Conservation (phyloP, 2,888 invertebrate genomes). For the Pycnomerus fuliginosus region DNA sequence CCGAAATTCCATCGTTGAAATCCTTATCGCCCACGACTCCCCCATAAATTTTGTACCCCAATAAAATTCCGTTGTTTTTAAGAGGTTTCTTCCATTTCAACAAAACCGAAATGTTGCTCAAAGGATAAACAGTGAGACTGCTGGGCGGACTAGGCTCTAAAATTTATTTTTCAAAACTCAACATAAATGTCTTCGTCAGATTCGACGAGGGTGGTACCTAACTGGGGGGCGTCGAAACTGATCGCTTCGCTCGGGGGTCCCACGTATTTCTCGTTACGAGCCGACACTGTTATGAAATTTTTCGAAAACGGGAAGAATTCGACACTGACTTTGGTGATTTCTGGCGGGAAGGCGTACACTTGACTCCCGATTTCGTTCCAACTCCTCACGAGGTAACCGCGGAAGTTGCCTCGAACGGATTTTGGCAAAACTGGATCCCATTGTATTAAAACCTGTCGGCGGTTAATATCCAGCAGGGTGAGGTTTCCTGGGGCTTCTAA, state of each 20-base stretch:
- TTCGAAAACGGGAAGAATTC: conserved; percentile 44
- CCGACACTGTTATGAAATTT: conserved; percentile 44
- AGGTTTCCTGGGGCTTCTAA: conserved; percentile 39
- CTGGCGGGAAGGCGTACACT: conserved; percentile 42
- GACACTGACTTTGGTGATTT: conserved; percentile 36
- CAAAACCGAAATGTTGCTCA: conserved; percentile 37
- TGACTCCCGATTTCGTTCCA: conserved; percentile 43
- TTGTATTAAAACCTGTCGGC: conserved; percentile 37
- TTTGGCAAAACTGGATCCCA: conserved; percentile 38
- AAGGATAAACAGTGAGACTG: conserved; percentile 37
- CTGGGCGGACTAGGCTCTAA: conserved; percentile 40
- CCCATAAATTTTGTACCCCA: conserved; percentile 42
- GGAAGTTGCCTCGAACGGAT: conserved; percentile 41
- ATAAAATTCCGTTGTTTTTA: conserved; percentile 40
- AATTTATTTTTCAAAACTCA: conserved; percentile 14
- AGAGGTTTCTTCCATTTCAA: conserved; percentile 42
- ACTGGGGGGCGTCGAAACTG: conserved; percentile 44
- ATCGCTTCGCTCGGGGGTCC: conserved; percentile 43
- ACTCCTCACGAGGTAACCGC: conserved; percentile 41
- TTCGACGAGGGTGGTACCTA: conserved; percentile 30
- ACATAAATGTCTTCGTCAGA: conserved; percentile 15
- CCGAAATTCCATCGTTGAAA: conserved; percentile 2
- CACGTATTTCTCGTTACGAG: conserved; percentile 43
- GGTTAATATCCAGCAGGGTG: conserved; percentile 37
- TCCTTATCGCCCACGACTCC: conserved; percentile 33